Evolutionary conservation across 2,888 invertebrate species (phyloP), one percentile per base, ranked within the genome.

Genomic region (Mesoligia furuncula): DNA sequence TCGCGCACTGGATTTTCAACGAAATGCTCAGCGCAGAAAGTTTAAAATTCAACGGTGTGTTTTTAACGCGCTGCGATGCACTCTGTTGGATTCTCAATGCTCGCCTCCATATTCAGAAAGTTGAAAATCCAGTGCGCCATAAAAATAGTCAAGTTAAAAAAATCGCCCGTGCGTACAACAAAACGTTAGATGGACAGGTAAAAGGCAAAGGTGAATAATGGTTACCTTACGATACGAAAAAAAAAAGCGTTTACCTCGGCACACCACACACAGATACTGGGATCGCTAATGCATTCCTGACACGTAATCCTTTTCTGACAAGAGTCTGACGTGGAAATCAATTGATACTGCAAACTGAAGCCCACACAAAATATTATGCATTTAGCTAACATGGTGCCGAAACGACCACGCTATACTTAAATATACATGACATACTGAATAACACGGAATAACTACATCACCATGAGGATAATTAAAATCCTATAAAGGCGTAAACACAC

Each of bases 201-300:
- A 79, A 59, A 57, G 11, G 6, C 0, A n/a, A 17, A 27, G 27
- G 5, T n/a, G 42, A 64, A 59, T 57, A 5, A 20, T 39, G 6
- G 73, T 79, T 54, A 73, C 80, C 66, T 80, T 45, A 79, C 11
- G 8, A 39, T 20, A 9, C 2, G 9, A 57, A 48, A 48, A 48
- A 39, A 15, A 39, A 73, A 59, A 13, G 13, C 69, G 87, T 84
- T 91, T 89, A 94, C 96, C 87, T 79, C 79, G 48, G 93, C 88
- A 85, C 96, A 96, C 95, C 95, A 96, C 13, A 90, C 92, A 76
- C 96, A 96, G 8, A 89, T 71, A 57, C 84, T 88, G 0, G 91
- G 57, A 79, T 94, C 92, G 48, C 77, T 90, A 45, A 96, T 93
- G 77, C 96, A 96, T 17, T 91, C 90, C n/a, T 89, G 81, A 81